These are phyloP conservation scores for Luidia sarsii DNA, from an alignment of 53 echinoderm and acorn worm genomes.

Conservation along the genomic window DNA sequence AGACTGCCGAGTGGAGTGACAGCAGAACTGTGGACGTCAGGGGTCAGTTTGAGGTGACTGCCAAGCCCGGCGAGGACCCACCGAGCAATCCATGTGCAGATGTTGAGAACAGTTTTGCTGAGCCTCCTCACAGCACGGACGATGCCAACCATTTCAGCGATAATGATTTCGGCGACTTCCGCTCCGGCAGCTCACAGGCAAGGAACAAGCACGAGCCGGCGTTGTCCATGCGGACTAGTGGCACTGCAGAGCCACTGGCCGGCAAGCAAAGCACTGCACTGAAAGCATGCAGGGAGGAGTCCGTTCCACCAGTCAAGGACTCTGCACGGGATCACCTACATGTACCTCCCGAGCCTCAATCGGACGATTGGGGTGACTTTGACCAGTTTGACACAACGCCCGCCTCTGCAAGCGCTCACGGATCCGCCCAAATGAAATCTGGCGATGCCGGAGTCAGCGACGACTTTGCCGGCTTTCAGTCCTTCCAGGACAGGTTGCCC, in stretches of 20 bases:
- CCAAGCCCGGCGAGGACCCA: not conserved
- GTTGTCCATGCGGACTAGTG: not conserved
- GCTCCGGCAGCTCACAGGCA: not conserved
- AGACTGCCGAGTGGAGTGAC: not conserved
- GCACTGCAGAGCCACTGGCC: not conserved
- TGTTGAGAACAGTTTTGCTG: not conserved
- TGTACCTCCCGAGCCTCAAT: not conserved
- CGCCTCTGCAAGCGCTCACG: conserved; percentile 3
- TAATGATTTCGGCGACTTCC: conserved; percentile 25
- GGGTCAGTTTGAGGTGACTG: not conserved
- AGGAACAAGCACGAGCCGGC: not conserved
- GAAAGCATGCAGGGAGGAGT: not conserved
- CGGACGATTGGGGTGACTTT: conserved; percentile 36
- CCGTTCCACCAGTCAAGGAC: not conserved
- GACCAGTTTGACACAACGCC: too few relatives aligned
- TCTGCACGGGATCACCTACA: not conserved
- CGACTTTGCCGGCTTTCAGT: conserved; percentile 72
- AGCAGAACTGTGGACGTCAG: not conserved
- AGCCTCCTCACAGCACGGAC: not conserved
- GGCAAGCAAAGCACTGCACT: not conserved
- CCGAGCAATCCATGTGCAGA: not conserved
- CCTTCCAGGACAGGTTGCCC: conserved; percentile 38
- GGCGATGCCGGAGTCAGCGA: conserved; percentile 56
- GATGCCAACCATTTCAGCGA: conserved; percentile 21
- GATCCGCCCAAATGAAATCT: conserved; percentile 4